Evolutionary conservation across 2,888 invertebrate genomes (phyloP).

Genomic region (Leptinotarsa peninsularis): DNA sequence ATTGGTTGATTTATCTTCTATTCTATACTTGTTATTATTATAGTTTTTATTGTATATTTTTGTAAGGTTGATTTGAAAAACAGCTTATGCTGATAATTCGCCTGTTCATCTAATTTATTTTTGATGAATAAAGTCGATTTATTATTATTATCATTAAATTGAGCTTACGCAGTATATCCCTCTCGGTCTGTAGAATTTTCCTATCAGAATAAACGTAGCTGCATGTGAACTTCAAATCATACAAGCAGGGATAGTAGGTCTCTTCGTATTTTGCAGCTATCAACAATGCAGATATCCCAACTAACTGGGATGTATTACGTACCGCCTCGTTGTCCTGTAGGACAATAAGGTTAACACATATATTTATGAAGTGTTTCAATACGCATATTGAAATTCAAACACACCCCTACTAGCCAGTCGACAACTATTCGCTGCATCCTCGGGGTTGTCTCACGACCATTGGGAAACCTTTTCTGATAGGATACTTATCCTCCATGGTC

Average conservation of each 20-base stretch:
- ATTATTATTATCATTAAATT: conserved; percentile 68
- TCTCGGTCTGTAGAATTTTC: conserved; percentile 72
- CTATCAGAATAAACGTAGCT: conserved; percentile 72
- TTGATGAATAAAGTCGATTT: no score
- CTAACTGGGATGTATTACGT: not conserved
- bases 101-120: no score
- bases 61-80: no score
- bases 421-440: not conserved
- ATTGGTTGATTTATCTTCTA: no score
- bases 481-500: not conserved
- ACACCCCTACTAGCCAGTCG: not conserved
- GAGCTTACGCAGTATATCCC: conserved; percentile 79
- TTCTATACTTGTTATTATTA: no score
- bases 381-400: not conserved
- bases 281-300: not conserved
- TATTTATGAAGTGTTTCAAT: no score
- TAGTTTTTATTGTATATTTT: no score
- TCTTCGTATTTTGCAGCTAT: not conserved
- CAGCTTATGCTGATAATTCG: no score
- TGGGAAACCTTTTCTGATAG: no score
- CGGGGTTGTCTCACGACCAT: no score
- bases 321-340: not conserved
- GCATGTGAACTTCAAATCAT: no score
- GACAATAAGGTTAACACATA: not conserved
- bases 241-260: not conserved